phyloP scores from a whole-genome alignment of 2,797 vertebrate species.

The Chanos chanos region DNA sequence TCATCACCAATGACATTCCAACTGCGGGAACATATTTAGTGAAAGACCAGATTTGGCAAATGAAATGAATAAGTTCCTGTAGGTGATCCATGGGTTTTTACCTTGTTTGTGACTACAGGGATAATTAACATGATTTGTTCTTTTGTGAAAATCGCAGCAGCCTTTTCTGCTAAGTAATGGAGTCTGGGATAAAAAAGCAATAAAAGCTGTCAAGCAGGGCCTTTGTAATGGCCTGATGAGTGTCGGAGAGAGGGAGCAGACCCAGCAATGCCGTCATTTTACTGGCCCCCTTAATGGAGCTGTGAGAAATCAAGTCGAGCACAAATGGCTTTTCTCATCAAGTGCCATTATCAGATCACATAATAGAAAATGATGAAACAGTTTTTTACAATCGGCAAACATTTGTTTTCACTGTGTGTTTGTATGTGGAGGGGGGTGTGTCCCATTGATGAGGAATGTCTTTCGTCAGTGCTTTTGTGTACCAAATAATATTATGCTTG shows the following conservation, averaged over 20 bases:
- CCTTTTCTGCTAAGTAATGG: background rate
- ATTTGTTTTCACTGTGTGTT: conserved; percentile 1
- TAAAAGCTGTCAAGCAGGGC: background rate
- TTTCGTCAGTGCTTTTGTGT: no score
- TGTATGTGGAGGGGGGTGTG: no score
- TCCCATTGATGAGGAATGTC: no score
- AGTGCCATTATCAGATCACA: background rate
- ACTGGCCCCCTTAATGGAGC: background rate
- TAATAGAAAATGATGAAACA: background rate
- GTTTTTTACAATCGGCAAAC: conserved; percentile 2
- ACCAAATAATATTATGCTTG: no score
- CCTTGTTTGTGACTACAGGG: background rate
- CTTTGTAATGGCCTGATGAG: no score
- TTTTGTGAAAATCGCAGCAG: background rate
- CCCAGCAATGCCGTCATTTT: background rate
- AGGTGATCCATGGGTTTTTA: background rate
- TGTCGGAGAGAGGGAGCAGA: background rate
- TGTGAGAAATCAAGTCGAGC: background rate
- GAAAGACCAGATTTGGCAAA: background rate
- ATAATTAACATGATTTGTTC: conserved; percentile 14
- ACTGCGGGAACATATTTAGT: background rate
- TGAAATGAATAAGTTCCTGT: background rate
- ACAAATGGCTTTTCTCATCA: conserved; percentile 10
- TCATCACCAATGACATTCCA: background rate
- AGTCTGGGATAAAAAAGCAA: conserved; percentile 5